These are phyloP conservation scores for Choloepus didactylus DNA, from an alignment of 2,797 vertebrate genomes.

Conservation along the genomic window DNA sequence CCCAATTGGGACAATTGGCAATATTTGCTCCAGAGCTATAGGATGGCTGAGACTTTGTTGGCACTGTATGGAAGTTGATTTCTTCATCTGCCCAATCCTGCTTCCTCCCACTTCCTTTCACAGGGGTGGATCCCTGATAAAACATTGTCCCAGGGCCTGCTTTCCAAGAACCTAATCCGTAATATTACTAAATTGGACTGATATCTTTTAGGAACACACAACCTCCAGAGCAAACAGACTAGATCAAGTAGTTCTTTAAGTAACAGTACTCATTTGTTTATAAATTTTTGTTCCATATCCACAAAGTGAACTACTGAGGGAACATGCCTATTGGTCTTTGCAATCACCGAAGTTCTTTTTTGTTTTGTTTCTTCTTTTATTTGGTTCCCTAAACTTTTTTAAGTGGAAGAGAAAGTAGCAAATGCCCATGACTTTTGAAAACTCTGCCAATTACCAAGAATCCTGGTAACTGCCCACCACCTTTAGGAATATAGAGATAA, in stretches of 20 bases:
- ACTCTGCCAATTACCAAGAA: not conserved
- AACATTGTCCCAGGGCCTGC: not conserved
- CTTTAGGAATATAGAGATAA: not conserved
- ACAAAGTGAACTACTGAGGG: not conserved
- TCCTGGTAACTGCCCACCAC: not conserved
- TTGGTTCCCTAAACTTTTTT: not conserved
- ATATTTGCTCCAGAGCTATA: not conserved
- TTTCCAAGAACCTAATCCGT: not conserved
- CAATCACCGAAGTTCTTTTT: not conserved
- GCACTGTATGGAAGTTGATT: not conserved
- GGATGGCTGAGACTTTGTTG: not conserved
- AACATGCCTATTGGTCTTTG: not conserved
- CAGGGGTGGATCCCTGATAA: not conserved
- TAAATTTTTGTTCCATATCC: conserved; percentile 3
- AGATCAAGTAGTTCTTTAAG: conserved; percentile 9
- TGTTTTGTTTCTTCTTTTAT: too few relatives aligned
- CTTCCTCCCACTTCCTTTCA: not conserved
- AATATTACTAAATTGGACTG: not conserved
- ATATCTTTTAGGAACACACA: not conserved
- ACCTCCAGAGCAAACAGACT: not conserved
- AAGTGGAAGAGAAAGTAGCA: conserved; percentile 41
- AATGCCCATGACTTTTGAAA: conserved; percentile 43
- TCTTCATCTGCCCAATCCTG: conserved; percentile 22
- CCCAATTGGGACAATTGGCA: not conserved
- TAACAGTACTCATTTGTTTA: not conserved